A percentile compares a stretch with the other conserved stretches of the same genome.
These are phyloP conservation scores for Chaenogobius annularis DNA, from an alignment of 2,113 vertebrate species.

Conservation along the genomic window DNA sequence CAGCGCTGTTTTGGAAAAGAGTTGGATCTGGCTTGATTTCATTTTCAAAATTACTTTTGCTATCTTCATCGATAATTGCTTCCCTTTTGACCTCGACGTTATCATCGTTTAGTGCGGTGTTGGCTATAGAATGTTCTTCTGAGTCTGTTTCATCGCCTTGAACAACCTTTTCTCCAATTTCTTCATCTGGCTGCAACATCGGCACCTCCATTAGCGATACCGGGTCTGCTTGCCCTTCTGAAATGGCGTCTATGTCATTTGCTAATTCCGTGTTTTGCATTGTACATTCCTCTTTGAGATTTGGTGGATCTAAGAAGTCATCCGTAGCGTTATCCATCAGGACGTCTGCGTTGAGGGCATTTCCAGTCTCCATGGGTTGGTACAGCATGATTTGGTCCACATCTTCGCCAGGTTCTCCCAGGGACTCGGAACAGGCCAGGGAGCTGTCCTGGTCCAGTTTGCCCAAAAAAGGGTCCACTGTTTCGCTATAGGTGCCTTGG, in stretches of 20 bases:
- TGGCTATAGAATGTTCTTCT: slow-evolving; percentile 40
- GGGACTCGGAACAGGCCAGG: slow-evolving; percentile 42
- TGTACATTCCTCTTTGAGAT: not conserved
- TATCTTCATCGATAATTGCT: slow-evolving; percentile 22
- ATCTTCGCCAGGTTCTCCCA: slow-evolving; percentile 46
- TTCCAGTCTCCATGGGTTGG: slow-evolving; percentile 41
- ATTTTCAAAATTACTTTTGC: slow-evolving; percentile 26
- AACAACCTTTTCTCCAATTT: slow-evolving; percentile 8
- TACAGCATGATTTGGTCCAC: slow-evolving; percentile 57
- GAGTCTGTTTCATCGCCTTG: slow-evolving; percentile 40
- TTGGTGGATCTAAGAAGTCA: slow-evolving; percentile 25
- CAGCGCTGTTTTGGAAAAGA: slow-evolving; percentile 1
- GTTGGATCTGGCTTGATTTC: not conserved
- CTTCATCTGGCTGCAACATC: slow-evolving; percentile 31
- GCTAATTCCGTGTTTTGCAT: slow-evolving; percentile 2
- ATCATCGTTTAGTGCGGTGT: not conserved
- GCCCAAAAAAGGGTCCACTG: slow-evolving; percentile 36
- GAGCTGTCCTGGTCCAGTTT: slow-evolving; percentile 36
- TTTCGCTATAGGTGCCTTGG: slow-evolving; percentile 15
- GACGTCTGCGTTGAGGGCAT: slow-evolving; percentile 26
- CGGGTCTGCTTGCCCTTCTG: slow-evolving; percentile 23
- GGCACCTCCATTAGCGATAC: slow-evolving; percentile 20
- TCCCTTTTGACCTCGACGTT: slow-evolving; percentile 3
- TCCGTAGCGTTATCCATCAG: slow-evolving; percentile 22
- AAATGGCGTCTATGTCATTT: slow-evolving; percentile 56